Evolutionary conservation across 2,797 vertebrate species (phyloP), one percentile per base, ranked within the genome.

Genomic region (Platyrinchus mystaceus): DNA sequence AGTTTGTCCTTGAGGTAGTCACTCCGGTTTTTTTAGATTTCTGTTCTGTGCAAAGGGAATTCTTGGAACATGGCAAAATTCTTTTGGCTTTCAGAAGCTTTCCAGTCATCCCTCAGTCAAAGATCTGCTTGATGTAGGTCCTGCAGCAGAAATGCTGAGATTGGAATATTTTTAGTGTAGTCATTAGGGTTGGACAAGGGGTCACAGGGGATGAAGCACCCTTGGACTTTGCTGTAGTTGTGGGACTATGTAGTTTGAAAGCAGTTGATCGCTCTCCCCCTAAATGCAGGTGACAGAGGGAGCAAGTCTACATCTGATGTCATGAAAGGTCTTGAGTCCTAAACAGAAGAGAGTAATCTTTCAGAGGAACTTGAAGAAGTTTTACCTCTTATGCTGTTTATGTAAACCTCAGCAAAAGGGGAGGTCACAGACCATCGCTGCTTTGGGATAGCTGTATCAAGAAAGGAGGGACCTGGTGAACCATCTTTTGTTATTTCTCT

Each of bases 331-430:
- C 27, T 66, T n/a, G 37, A 69, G 26, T 56, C 21, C 12, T 39
- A 58, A 74, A 37, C 22, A 49, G 32, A 85, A 70, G 16, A 84
- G 7, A 75, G 39, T 4, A 74, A 28, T 27, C 36, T 90, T 71
- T 55, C n/a, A 69, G n/a, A 11, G 7, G 14, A 70, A 30, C 14
- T 70, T 75, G 62, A 49, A 41, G 88, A 59, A 49, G 43, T 71
- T 89, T 73, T 78, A n/a, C 36, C 9, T 60, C 41, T 76, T 60
- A 10, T 19, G 15, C n/a, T 82, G 60, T 73, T 92, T 43, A 36
- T 79, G 24, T 75, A 67, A 84, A 63, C 41, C 36, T 83, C 68
- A 67, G 64, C 64, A 18, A 55, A 93, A 89, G 53, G 87, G 46
- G 39, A 22, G 0, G 18, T 69, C 69, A 32, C 27, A 69, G 60